A percentile compares a stretch with the other conserved stretches of the same genome.
phyloP scores from a whole-genome alignment of 2,888 invertebrate genomes.

The Lasioglossum vierecki region DNA sequence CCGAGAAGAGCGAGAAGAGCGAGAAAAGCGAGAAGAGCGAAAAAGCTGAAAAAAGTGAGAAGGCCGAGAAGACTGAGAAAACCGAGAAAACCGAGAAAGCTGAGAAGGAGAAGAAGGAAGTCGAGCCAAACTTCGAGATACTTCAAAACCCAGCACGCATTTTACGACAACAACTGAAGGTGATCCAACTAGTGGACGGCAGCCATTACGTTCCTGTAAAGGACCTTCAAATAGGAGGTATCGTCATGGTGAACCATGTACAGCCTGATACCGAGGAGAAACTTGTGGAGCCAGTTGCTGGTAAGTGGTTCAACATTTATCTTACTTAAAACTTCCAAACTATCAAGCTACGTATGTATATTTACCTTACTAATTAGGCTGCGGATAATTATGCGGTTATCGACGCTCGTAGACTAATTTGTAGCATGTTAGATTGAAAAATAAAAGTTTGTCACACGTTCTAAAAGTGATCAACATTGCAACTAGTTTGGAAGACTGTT shows the following conservation, averaged over 20 bases:
- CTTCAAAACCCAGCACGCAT: constrained; percentile 97
- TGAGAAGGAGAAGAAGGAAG: constrained; percentile 88
- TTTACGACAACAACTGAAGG: constrained; percentile 95
- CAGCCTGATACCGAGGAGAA: constrained; percentile 92
- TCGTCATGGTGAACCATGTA: constrained; percentile 96
- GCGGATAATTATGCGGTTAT: not conserved
- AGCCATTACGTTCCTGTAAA: constrained; percentile 94
- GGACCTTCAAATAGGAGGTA: constrained; percentile 97
- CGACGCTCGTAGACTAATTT: not conserved
- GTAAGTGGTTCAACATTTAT: constrained; percentile 78
- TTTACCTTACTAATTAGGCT: not conserved
- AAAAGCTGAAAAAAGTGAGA: constrained; percentile 82
- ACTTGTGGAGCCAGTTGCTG: constrained; percentile 95
- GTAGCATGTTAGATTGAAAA: not conserved
- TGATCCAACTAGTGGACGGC: constrained; percentile 91
- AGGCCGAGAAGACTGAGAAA: constrained; percentile 84
- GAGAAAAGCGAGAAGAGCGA: constrained; percentile 78
- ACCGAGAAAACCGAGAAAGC: constrained; percentile 83
- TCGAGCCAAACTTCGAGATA: constrained; percentile 96
- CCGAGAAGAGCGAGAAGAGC: constrained; percentile 78
- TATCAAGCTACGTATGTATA: not conserved
- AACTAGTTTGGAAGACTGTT: not conserved
- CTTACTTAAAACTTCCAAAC: constrained; percentile 2
- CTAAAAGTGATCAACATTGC: not conserved
- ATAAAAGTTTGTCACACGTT: not conserved